Base-by-base conservation (phyloP, 1,140 invertebrate genomes). In the Lysiphlebus fabarum region DNA sequence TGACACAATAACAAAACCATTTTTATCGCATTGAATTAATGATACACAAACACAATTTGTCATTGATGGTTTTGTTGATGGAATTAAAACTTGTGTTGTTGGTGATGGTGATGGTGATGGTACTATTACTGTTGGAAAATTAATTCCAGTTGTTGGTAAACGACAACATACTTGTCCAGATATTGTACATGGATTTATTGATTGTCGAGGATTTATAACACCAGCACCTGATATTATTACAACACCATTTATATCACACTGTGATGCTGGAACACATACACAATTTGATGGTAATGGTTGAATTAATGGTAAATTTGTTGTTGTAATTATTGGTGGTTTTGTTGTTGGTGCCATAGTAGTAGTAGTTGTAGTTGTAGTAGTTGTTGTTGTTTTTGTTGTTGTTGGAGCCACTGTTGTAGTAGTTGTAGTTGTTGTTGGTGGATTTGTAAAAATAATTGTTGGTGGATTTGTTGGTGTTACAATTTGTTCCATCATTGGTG, bases 261-360 rank as follows among this genome's bases (percentile, higher is more conserved):
- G 56, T 33, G 38, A 53, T 49, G 72, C 75, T 5, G 68, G 65
- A 8, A 81, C 74, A 53, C 81, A 82, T 6, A 70, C 65, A 41
- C 81, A 82, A 10, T 63, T 42, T 8, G 65, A 37, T 9, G 62
- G 62, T 12, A 47, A 5, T 34, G 57, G 53, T 2, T 51, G 54
- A 33, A 38, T 5, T 34, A 41, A 42, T 4, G 66, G 57, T 2
- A 54, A 56, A 0, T 56, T 67, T 43, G 63, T 56, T 1, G 59
- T 34, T 11, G 50, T 40, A 37, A 26, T 57, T 5, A 47, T 40
- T 4, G 59, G 17, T 26, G 17, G 5, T 17, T 5, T 34, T 10
- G 50, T 40, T 42, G 37, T 57, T 5, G 50, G 45, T 2, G 59
- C 40, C 7, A 49, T 43, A 26, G 55, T 34, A 1, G 54, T 48